These are phyloP conservation scores for Armadillidium nasatum DNA, from an alignment of 1,140 invertebrate species.

Conservation along the genomic window DNA sequence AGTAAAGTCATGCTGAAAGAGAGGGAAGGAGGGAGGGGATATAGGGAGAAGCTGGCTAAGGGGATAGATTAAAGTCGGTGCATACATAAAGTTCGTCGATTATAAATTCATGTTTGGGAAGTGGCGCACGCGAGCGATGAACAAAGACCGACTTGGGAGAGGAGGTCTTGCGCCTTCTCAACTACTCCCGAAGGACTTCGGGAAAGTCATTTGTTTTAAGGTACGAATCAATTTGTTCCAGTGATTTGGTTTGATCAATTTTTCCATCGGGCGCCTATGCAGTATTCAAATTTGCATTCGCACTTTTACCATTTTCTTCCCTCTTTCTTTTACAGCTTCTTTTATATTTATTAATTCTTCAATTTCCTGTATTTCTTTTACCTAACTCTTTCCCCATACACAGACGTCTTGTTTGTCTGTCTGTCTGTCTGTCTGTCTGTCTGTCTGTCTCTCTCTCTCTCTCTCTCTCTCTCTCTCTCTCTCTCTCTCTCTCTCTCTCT, in stretches of 20 bases:
- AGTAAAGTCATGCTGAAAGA: no score
- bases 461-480: neutral
- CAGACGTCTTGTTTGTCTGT: neutral
- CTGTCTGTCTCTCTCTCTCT: neutral
- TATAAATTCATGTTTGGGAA: neutral
- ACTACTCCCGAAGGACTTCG: neutral
- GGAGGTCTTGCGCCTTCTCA: neutral
- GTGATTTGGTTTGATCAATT: slow-evolving; percentile 22
- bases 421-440: neutral
- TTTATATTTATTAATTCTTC: no score
- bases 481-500: neutral
- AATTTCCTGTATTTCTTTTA: no score
- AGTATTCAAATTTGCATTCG: slow-evolving; percentile 16
- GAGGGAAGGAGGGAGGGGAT: neutral
- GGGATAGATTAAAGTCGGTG: neutral
- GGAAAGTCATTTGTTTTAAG: slow-evolving; percentile 7
- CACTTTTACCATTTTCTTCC: neutral
- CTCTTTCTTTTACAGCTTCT: no score
- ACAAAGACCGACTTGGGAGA: neutral
- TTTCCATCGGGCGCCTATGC: slow-evolving; percentile 7
- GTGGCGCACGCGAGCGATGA: neutral
- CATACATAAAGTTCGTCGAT: neutral
- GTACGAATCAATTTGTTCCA: slow-evolving; percentile 11
- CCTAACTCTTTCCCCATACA: no score
- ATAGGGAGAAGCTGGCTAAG: neutral